Base-by-base conservation (phyloP, 30 jellyfish, hydroid and myxozoan species). In the Morbakka virulenta region DNA sequence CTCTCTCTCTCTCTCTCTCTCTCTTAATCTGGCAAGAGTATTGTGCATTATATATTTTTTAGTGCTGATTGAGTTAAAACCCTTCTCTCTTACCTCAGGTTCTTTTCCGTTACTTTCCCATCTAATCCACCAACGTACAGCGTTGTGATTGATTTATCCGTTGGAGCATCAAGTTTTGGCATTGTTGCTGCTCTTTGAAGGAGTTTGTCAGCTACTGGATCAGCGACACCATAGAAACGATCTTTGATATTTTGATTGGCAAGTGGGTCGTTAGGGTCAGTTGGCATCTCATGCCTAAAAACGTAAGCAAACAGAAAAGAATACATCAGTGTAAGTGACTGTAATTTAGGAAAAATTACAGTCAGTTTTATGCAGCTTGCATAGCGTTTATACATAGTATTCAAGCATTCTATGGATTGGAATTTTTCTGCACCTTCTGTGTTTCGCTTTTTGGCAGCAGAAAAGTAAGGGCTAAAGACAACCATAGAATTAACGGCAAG, bases 201-300 rank as follows among this genome's bases (percentile, higher is more conserved):
- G 65, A 93, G 77, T 65, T 93, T 93, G 30, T 81, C 94, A 23
- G 99, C 99, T 0, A 93, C 96, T 6, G 99, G 99, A 62, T 93
- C 99, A 66, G 81, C 87, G 0, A 87, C 69, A n/a, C 99, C 99
- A 77, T 86, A 86, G 63, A 74, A 93, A 12, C 99, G 82, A 77
- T 93, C 99, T 57, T 87, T 85, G 70, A 93, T 81, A 61, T 85
- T 85, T 74, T 93, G 96, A 64, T 51, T 81, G 2, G 99, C 94
- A 3, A 93, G 82, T 21, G 96, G 96, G 35, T 80, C 94, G 64
- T 86, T 86, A 1, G 96, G 96, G 25, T 95, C 97, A 30, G 94
- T 84, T 30, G 99, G 99, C 99, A 93, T 93, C 47, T 93, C 99
- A 69, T 93, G 99, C 64, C 99, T 85, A 35, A 1, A 82, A n/a